Percentiles rank a stretch among this genome's conserved stretches.
Evolutionary conservation across 2,888 invertebrate species (phyloP).

Genomic region (Drosophila anomalipes): DNA sequence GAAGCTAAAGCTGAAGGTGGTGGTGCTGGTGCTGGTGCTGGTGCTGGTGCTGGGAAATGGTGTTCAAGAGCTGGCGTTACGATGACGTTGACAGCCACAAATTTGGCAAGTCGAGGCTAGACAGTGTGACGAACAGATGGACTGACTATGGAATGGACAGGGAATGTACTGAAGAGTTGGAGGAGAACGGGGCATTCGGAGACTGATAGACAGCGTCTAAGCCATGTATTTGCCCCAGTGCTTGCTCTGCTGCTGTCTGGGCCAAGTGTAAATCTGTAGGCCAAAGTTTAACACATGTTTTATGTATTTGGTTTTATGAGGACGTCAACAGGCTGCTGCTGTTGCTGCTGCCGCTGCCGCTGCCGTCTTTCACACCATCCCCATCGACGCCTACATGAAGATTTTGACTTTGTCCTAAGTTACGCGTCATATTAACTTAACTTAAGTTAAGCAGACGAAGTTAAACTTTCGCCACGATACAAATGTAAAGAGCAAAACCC

Average conservation of each 20-base stretch:
- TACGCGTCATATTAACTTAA: constrained; percentile 30
- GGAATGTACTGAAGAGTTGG: neutral
- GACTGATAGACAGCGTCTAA: constrained; percentile 37
- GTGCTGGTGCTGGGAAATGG: constrained; percentile 11
- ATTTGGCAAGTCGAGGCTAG: constrained; percentile 62
- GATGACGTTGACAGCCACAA: constrained; percentile 73
- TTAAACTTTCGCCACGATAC: constrained; percentile 35
- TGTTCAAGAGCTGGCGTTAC: constrained; percentile 27
- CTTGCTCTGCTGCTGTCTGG: constrained; percentile 37
- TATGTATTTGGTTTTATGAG: constrained; percentile 57
- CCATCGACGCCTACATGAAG: neutral
- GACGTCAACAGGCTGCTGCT: constrained; percentile 51
- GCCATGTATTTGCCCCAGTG: constrained; percentile 36
- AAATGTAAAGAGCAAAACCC: constrained; percentile 3
- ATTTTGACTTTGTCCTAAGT: constrained; percentile 36
- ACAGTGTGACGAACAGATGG: constrained; percentile 33
- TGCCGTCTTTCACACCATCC: neutral
- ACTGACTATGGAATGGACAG: neutral
- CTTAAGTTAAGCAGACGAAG: neutral
- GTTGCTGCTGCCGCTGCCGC: neutral
- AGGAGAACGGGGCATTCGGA: neutral
- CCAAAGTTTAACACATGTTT: constrained; percentile 59
- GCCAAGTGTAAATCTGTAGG: constrained; percentile 55
- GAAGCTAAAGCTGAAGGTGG: constrained; percentile 11
- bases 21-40: constrained; percentile 1